Conservation (phyloP, 2,797 vertebrate species). For the Molossus alvarezi region DNA sequence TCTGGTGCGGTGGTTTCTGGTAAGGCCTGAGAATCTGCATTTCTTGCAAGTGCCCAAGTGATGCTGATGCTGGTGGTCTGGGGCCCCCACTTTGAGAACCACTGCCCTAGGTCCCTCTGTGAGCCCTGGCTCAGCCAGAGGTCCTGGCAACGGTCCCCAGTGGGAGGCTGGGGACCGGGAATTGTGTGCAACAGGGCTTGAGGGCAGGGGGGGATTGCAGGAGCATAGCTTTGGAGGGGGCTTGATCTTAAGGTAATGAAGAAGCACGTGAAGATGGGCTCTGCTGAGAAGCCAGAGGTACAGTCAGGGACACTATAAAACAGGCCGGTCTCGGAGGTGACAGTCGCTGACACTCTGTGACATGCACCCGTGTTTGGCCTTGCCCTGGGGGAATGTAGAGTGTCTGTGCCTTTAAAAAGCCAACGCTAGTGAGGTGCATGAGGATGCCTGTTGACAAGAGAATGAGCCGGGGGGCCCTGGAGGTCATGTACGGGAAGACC, state of each 20-base stretch:
- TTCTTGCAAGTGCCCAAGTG: not conserved
- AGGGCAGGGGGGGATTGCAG: not conserved
- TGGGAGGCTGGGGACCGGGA: not conserved
- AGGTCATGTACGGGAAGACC: not conserved
- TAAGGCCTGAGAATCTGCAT: not conserved
- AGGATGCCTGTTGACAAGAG: not conserved
- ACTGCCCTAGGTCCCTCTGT: not conserved
- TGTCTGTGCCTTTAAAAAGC: constrained; percentile 5
- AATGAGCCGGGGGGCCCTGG: not conserved
- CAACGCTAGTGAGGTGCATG: not conserved
- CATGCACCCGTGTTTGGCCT: not conserved
- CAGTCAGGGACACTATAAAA: not conserved
- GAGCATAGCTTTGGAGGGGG: not conserved
- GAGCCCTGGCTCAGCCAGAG: not conserved
- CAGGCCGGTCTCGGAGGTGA: not conserved
- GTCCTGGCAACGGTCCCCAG: not conserved
- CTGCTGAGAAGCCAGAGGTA: not conserved
- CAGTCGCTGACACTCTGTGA: not conserved
- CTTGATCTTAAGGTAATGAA: not conserved
- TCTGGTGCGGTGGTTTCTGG: not conserved
- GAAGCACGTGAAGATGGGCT: not conserved
- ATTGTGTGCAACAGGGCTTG: not conserved
- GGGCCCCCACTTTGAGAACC: not conserved
- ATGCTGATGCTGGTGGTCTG: not conserved
- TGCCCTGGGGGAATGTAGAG: not conserved